A percentile compares a stretch with the other conserved stretches of the same genome.
Conservation (phyloP, 2,113 vertebrate genomes). For the Nyctibius bracteatus region DNA sequence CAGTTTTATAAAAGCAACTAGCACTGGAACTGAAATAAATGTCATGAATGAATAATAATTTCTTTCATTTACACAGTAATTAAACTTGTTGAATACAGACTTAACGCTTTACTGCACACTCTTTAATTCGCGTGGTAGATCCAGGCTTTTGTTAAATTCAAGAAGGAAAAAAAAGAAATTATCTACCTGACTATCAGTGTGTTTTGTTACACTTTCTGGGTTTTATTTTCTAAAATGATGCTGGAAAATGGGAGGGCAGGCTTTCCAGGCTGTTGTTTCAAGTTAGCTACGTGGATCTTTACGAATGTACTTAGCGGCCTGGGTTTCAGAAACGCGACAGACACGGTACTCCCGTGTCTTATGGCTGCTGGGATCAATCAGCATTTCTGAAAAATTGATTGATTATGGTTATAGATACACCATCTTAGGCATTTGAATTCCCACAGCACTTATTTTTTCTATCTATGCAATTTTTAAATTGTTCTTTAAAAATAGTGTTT, state of each 20-base stretch:
- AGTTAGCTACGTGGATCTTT: neutral
- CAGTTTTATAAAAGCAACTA: slow-evolving; percentile 60
- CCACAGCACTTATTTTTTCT: neutral
- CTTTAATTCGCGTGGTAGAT: slow-evolving; percentile 63
- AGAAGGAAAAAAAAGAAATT: slow-evolving; percentile 49
- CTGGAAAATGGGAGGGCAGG: neutral
- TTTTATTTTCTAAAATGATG: neutral
- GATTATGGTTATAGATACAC: neutral
- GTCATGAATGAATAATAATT: slow-evolving; percentile 78
- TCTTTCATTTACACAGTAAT: slow-evolving; percentile 77
- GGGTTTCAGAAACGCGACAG: neutral
- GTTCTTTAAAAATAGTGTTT: neutral
- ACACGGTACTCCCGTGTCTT: neutral
- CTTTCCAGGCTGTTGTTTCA: neutral
- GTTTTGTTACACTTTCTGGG: neutral
- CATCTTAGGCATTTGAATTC: neutral
- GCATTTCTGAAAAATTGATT: neutral
- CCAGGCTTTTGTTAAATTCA: slow-evolving; percentile 59
- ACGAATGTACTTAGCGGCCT: neutral
- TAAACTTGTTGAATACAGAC: slow-evolving; percentile 73
- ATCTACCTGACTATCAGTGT: slow-evolving; percentile 22
- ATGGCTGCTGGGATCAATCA: neutral
- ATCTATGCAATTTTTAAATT: neutral
- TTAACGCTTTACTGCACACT: slow-evolving; percentile 63
- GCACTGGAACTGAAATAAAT: slow-evolving; percentile 69